Conservation (phyloP, 2,113 vertebrate species). For the Eulemur macaco region DNA sequence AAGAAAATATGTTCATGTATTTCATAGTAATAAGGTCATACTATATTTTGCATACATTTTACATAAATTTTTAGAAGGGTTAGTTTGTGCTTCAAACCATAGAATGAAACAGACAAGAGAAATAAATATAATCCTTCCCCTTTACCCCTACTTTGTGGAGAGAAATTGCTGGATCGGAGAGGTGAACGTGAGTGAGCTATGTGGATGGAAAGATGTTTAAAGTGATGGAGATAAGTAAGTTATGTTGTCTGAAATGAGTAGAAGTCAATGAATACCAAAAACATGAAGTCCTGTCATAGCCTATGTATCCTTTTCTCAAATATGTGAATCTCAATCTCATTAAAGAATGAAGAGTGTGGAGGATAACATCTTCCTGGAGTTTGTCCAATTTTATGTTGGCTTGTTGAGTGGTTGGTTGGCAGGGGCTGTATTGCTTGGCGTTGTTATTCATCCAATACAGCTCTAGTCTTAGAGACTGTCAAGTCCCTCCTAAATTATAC, state of each 20-base stretch:
- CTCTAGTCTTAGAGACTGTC: background rate
- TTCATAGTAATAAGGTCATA: background rate
- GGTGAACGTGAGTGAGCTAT: background rate
- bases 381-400: background rate
- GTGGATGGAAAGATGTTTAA: background rate
- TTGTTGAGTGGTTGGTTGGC: background rate
- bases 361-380: background rate
- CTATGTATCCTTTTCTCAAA: background rate
- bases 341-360: background rate
- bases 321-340: background rate
- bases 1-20: background rate
- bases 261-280: background rate
- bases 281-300: background rate
- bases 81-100: background rate
- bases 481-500: background rate
- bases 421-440: background rate
- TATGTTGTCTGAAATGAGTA: background rate
- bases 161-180: background rate
- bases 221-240: background rate
- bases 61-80: background rate
- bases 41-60: background rate
- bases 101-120: background rate
- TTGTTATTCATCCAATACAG: background rate
- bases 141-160: background rate
- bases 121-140: background rate